These are phyloP conservation scores for Dipodomys merriami DNA, from an alignment of 2,113 vertebrate species.

Conservation along the genomic window DNA sequence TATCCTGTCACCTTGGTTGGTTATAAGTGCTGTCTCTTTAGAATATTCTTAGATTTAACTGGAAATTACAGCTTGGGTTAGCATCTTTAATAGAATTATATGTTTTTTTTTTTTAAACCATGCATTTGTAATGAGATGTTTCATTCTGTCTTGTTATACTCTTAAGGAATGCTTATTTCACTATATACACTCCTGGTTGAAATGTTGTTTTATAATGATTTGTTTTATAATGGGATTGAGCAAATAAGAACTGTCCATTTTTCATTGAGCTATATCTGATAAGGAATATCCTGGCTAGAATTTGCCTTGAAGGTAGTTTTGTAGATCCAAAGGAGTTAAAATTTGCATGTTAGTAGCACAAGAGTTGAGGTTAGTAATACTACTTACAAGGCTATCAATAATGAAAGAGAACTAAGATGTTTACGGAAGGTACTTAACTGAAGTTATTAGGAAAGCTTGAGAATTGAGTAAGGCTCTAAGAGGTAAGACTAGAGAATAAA, in stretches of 20 bases:
- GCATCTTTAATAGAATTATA: slow-evolving; percentile 35
- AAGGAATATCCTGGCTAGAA: background rate
- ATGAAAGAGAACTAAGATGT: background rate
- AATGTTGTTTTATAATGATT: background rate
- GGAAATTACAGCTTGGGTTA: slow-evolving; percentile 41
- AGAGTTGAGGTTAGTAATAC: background rate
- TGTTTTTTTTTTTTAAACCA: background rate
- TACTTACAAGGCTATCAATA: background rate
- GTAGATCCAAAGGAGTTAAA: slow-evolving; percentile 35
- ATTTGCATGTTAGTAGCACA: background rate
- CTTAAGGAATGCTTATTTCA: slow-evolving; percentile 15
- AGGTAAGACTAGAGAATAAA: background rate
- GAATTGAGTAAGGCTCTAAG: background rate
- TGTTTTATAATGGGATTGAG: slow-evolving; percentile 55
- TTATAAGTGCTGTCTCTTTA: slow-evolving; percentile 33
- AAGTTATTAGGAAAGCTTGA: slow-evolving; percentile 35
- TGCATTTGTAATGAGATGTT: slow-evolving; percentile 6
- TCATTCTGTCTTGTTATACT: background rate
- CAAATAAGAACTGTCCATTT: slow-evolving; percentile 28
- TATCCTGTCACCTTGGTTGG: slow-evolving; percentile 24
- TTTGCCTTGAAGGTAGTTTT: slow-evolving; percentile 42
- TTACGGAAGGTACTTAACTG: slow-evolving; percentile 20
- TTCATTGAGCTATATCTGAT: slow-evolving; percentile 26
- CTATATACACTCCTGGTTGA: background rate
- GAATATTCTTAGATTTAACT: slow-evolving; percentile 37